Conservation (phyloP, 2,113 vertebrate genomes). For the Rhipidura dahli region DNA sequence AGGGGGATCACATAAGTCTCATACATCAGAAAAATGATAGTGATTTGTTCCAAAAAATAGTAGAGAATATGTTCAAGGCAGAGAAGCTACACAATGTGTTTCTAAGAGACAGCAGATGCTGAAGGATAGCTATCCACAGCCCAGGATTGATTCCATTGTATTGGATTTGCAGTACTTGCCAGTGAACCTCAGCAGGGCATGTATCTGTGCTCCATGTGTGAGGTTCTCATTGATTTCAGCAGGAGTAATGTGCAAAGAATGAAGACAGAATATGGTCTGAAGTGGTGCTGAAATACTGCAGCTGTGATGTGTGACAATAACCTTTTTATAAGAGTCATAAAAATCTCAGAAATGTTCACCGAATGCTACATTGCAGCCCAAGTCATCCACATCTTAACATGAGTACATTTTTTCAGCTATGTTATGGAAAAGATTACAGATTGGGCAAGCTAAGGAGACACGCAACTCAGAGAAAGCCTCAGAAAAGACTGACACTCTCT, state of each 20-base stretch:
- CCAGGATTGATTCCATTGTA: not conserved
- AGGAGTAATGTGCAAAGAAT: conserved; percentile 36
- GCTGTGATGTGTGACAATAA: conserved; percentile 51
- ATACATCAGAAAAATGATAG: not conserved
- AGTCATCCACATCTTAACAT: not conserved
- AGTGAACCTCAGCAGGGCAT: not conserved
- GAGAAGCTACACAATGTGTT: not conserved
- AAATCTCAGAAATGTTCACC: conserved; percentile 25
- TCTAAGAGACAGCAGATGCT: conserved; percentile 32
- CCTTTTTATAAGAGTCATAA: conserved; percentile 23
- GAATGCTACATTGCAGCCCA: not conserved
- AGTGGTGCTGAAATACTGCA: conserved; percentile 55
- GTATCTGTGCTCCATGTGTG: conserved; percentile 50
- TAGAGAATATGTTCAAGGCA: not conserved
- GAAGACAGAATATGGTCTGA: conserved; percentile 16
- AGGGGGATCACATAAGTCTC: not conserved
- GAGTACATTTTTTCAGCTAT: not conserved
- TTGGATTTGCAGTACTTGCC: not conserved
- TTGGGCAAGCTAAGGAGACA: not conserved
- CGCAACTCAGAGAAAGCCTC: not conserved
- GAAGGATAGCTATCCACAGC: not conserved
- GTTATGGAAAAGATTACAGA: not conserved
- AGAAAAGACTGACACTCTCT: not conserved
- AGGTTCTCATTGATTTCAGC: not conserved
- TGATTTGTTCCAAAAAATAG: conserved; percentile 4